These are phyloP conservation scores for Akabosia matsudoensis DNA, from an alignment of 1,140 invertebrate species.

Conservation along the genomic window DNA sequence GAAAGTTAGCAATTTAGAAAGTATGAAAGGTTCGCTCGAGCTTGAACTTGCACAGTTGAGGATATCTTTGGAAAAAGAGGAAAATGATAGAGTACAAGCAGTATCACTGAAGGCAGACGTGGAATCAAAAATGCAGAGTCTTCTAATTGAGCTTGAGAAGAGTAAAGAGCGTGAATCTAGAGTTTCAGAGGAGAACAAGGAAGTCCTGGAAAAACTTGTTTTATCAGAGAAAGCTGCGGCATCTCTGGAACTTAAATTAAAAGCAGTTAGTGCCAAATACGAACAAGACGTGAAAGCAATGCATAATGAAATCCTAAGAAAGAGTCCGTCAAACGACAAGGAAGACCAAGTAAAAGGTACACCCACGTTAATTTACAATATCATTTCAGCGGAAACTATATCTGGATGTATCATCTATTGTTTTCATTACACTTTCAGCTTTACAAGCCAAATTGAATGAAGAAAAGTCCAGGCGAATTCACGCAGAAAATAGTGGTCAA, in stretches of 20 bases:
- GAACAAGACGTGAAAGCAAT: slow-evolving; percentile 78
- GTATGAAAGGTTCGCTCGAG: slow-evolving; percentile 72
- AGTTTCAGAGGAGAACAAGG: slow-evolving; percentile 69
- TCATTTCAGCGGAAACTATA: too few species aligned
- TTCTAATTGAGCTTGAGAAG: slow-evolving; percentile 73
- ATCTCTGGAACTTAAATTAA: slow-evolving; percentile 78
- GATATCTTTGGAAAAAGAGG: slow-evolving; percentile 77
- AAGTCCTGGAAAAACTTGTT: slow-evolving; percentile 74
- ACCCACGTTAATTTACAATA: too few species aligned
- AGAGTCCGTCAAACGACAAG: slow-evolving; percentile 68
- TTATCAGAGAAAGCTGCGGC: slow-evolving; percentile 84
- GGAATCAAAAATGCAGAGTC: slow-evolving; percentile 59
- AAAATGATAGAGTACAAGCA: slow-evolving; percentile 68
- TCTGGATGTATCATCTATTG: not conserved
- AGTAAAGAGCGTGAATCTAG: slow-evolving; percentile 67
- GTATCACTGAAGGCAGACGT: slow-evolving; percentile 60
- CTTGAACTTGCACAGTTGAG: slow-evolving; percentile 76
- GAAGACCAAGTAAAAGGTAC: slow-evolving; percentile 89
- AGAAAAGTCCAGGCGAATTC: slow-evolving; percentile 77
- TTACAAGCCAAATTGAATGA: slow-evolving; percentile 86
- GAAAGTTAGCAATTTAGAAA: slow-evolving; percentile 68
- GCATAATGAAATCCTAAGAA: slow-evolving; percentile 84
- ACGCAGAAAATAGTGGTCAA: slow-evolving; percentile 75
- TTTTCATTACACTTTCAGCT: slow-evolving; percentile 58
- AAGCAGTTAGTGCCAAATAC: slow-evolving; percentile 78